Evolutionary conservation across 2,797 vertebrate genomes (phyloP).

Genomic region (Phataginus tetradactyla): DNA sequence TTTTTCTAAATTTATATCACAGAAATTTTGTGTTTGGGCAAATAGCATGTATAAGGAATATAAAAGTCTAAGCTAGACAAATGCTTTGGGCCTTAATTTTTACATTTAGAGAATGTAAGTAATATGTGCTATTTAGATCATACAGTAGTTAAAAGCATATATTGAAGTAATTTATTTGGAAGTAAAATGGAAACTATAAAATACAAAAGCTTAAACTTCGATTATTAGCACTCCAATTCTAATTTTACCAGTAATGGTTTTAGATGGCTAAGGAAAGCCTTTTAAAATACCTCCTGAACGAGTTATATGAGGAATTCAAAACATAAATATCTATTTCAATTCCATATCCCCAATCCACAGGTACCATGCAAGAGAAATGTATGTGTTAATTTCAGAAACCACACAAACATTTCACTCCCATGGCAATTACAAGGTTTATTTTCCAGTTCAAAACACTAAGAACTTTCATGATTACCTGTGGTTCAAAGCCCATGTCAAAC

Average conservation of each 20-base stretch:
- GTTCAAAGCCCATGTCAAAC: conserved; percentile 99
- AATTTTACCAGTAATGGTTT: background rate
- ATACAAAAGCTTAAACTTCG: background rate
- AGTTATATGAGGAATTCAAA: conserved; percentile 27
- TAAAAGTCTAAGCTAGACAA: background rate
- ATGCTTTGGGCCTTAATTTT: background rate
- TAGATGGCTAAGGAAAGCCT: conserved; percentile 14
- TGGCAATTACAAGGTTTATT: background rate
- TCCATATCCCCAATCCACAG: background rate
- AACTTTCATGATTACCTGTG: conserved; percentile 90
- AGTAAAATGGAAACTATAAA: conserved; percentile 18
- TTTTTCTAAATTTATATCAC: background rate
- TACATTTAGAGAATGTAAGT: background rate
- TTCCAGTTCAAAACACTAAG: conserved; percentile 13
- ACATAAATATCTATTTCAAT: conserved; percentile 24
- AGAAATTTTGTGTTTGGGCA: background rate
- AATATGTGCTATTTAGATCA: background rate
- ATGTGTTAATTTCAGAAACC: conserved; percentile 10
- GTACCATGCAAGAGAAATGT: background rate
- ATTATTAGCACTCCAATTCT: background rate
- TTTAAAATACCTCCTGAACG: background rate
- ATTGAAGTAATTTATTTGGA: conserved; percentile 37
- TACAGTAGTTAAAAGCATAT: background rate
- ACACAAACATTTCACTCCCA: background rate
- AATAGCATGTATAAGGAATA: background rate